These are phyloP conservation scores for Macquaria australasica DNA, from an alignment of 2,113 vertebrate genomes.

Conservation along the genomic window DNA sequence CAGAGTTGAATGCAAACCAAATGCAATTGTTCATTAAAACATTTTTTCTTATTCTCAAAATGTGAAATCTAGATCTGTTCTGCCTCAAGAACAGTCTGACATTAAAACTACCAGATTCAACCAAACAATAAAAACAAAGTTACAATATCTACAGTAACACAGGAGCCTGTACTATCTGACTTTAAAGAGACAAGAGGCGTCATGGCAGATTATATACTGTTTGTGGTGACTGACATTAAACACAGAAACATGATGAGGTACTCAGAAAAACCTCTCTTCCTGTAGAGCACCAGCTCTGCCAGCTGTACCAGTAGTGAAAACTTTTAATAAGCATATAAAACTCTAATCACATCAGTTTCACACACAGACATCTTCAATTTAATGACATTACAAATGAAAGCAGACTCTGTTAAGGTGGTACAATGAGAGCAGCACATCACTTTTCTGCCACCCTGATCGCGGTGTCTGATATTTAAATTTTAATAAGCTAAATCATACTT, in stretches of 20 bases:
- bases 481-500: conserved; percentile 4
- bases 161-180: neutral
- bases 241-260: neutral
- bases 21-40: neutral
- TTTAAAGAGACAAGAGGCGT: neutral
- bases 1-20: neutral
- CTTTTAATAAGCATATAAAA: neutral
- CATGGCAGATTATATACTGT: neutral
- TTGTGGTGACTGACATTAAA: conserved; percentile 20
- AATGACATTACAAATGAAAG: conserved; percentile 29
- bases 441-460: neutral
- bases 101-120: neutral
- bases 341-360: conserved; percentile 1
- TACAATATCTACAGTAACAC: neutral
- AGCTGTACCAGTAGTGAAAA: neutral
- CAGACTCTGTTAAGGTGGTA: neutral
- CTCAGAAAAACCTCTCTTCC: neutral
- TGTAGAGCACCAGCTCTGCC: neutral
- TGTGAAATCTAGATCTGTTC: neutral
- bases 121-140: neutral
- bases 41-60: too few relatives aligned
- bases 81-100: neutral
- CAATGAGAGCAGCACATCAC: neutral
- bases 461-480: conserved; percentile 6
- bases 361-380: conserved; percentile 7